A percentile compares a stretch with the other conserved stretches of the same genome.
These are phyloP conservation scores for Lycodopsis pacificus DNA, from an alignment of 2,797 vertebrate species.

Conservation along the genomic window DNA sequence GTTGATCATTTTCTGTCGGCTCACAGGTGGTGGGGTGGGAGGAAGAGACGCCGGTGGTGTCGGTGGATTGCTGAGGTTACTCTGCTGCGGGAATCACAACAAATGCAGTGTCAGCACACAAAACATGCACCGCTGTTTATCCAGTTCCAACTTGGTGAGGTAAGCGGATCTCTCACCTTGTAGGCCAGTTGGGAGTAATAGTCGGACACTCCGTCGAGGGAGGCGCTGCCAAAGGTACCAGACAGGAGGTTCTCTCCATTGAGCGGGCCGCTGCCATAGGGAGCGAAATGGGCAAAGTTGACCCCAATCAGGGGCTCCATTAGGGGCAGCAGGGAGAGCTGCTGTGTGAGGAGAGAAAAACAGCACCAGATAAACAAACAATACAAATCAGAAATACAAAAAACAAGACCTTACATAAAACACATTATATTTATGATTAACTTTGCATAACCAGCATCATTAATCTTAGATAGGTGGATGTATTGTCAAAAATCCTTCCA, in stretches of 20 bases:
- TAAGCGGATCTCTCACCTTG: constrained; percentile 87
- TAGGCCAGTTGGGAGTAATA: constrained; percentile 98
- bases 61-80: constrained; percentile 99
- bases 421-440: background rate
- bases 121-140: constrained; percentile 6
- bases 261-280: constrained; percentile 94
- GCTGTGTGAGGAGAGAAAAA: constrained; percentile 79
- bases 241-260: constrained; percentile 94
- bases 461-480: background rate
- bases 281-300: constrained; percentile 98
- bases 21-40: constrained; percentile 95
- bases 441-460: background rate
- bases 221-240: constrained; percentile 96
- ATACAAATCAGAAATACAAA: background rate
- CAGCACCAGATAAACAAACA: background rate
- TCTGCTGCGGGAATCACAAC: constrained; percentile 88
- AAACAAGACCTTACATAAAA: background rate
- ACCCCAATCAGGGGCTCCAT: constrained; percentile 98
- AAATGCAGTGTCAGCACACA: constrained; percentile 44
- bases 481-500: background rate
- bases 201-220: constrained; percentile 96
- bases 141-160: background rate
- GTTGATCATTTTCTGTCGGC: constrained; percentile 98
- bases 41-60: constrained; percentile 98
- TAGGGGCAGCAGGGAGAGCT: constrained; percentile 96